Percentiles rank a stretch among this genome's conserved stretches.
Conservation (phyloP, 1,140 invertebrate genomes). For the Bicyclus anynana region DNA sequence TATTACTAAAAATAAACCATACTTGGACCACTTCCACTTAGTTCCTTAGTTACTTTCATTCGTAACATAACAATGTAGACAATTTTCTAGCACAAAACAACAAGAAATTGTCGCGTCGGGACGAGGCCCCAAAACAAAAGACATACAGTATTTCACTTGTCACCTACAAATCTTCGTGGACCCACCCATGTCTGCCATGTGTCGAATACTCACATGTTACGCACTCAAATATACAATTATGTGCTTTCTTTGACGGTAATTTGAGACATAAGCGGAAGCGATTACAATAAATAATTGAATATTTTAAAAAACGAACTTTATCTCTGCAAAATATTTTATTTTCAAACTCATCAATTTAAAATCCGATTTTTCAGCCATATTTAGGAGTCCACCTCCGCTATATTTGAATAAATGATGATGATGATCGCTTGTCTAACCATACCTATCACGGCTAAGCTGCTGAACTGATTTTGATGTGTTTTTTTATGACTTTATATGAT, state of each 20-base stretch:
- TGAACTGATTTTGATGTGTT: too few species aligned
- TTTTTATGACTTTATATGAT: too few species aligned
- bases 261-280: constrained; percentile 30
- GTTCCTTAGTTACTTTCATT: neutral
- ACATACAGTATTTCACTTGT: constrained; percentile 61
- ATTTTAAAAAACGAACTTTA: too few species aligned
- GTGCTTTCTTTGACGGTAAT: constrained; percentile 28
- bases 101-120: constrained; percentile 20
- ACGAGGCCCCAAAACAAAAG: constrained; percentile 28
- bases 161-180: constrained; percentile 69
- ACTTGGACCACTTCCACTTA: too few species aligned
- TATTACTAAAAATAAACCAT: too few species aligned
- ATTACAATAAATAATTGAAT: neutral
- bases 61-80: neutral
- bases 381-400: too few species aligned
- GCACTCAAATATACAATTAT: constrained; percentile 56
- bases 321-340: too few species aligned
- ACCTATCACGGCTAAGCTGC: too few species aligned
- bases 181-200: constrained; percentile 62
- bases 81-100: constrained; percentile 4
- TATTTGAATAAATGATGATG: too few species aligned
- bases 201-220: constrained; percentile 65
- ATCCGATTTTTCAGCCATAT: too few species aligned
- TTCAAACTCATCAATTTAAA: too few species aligned
- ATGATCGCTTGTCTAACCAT: too few species aligned